phyloP scores from a whole-genome alignment of 2,113 vertebrate species.

The Panthera leo region DNA sequence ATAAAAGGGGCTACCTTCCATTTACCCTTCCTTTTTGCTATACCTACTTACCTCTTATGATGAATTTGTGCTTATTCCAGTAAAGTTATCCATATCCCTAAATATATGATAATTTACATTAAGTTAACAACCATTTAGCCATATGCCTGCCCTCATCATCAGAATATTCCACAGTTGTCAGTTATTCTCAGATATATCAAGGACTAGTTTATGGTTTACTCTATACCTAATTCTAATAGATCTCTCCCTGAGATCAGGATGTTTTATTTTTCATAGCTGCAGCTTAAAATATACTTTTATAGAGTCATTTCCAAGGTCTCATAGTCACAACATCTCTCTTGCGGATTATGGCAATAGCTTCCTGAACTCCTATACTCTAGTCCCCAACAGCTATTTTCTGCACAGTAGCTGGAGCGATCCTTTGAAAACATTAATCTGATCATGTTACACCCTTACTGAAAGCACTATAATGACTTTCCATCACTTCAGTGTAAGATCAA shows the following conservation, averaged over 20 bases:
- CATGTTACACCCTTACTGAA: slow-evolving; percentile 43
- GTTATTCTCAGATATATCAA: background rate
- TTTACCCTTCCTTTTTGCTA: background rate
- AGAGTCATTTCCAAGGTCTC: slow-evolving; percentile 22
- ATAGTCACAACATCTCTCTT: background rate
- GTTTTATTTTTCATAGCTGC: background rate
- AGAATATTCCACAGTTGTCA: background rate
- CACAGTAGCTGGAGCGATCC: background rate
- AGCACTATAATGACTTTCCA: slow-evolving; percentile 22
- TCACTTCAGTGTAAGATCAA: slow-evolving; percentile 8
- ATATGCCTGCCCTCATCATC: background rate
- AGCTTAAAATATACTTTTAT: background rate
- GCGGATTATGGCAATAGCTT: background rate
- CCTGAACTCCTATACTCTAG: background rate
- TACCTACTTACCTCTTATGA: background rate
- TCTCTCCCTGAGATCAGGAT: background rate
- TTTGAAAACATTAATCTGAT: slow-evolving; percentile 59
- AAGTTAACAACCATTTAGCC: background rate
- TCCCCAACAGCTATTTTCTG: slow-evolving; percentile 23
- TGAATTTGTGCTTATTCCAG: background rate
- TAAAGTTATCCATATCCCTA: background rate
- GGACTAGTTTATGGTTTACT: background rate
- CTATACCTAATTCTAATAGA: background rate
- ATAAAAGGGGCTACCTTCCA: background rate
- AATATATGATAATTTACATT: background rate